These are phyloP conservation scores for Buathra laborator DNA, from an alignment of 2,888 invertebrate species.

Conservation along the genomic window DNA sequence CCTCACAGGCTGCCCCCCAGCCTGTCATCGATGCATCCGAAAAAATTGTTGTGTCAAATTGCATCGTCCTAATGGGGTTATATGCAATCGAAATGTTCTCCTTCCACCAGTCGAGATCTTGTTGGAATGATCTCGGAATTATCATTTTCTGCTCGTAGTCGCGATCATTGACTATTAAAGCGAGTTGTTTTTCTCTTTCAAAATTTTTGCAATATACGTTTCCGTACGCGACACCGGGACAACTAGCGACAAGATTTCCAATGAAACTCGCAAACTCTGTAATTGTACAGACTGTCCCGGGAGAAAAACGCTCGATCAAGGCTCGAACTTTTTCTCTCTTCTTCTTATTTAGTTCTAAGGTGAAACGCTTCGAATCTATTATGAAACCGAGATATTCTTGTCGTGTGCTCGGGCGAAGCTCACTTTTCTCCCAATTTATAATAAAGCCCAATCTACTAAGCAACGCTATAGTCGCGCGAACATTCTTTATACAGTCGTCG, in stretches of 20 bases:
- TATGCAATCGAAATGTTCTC: background rate
- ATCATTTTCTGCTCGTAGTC: conserved; percentile 36
- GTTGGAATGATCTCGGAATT: background rate
- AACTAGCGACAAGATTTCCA: conserved; percentile 32
- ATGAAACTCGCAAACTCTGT: conserved; percentile 34
- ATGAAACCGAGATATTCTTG: conserved; percentile 44
- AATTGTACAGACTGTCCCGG: conserved; percentile 32
- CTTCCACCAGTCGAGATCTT: conserved; percentile 43
- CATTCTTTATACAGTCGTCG: conserved; percentile 17
- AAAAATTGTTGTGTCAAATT: conserved; percentile 57
- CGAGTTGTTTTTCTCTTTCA: conserved; percentile 42
- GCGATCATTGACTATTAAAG: conserved; percentile 5
- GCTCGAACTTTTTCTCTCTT: conserved; percentile 35
- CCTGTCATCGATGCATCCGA: conserved; percentile 67
- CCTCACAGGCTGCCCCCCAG: conserved; percentile 68
- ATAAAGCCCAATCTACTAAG: conserved; percentile 34
- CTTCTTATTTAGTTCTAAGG: conserved; percentile 24
- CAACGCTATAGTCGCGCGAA: conserved; percentile 13
- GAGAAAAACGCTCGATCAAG: background rate
- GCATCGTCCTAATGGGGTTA: conserved; percentile 34
- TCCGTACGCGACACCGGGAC: conserved; percentile 49
- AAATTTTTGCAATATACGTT: conserved; percentile 38
- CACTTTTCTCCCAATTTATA: conserved; percentile 42
- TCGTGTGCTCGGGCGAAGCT: background rate
- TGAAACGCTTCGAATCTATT: conserved; percentile 32